Evolutionary conservation across 2,888 invertebrate species (phyloP).

Genomic region (Phaedon cochleariae): DNA sequence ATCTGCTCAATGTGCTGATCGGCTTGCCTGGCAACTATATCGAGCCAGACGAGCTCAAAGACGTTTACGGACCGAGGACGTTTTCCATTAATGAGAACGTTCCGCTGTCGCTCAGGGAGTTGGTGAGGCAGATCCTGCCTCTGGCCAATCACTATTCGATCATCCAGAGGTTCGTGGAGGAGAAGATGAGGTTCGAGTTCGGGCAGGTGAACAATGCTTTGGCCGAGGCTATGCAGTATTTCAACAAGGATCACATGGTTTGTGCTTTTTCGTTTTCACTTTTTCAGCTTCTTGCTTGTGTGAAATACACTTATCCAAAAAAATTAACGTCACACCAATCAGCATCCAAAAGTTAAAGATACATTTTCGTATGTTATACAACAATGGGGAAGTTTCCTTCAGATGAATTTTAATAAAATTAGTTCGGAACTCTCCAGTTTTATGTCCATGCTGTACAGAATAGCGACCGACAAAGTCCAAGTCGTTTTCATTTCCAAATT

Average conservation of each 20-base stretch:
- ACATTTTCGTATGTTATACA: too few species aligned
- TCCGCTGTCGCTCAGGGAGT: constrained; percentile 78
- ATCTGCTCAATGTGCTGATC: constrained; percentile 81
- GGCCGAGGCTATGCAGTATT: constrained; percentile 80
- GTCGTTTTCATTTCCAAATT: too few species aligned
- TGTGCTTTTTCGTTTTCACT: too few species aligned
- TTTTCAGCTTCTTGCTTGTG: background rate
- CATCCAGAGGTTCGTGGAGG: constrained; percentile 85
- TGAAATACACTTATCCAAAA: too few species aligned
- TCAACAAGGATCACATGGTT: constrained; percentile 85
- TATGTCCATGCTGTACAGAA: too few species aligned
- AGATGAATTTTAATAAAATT: too few species aligned
- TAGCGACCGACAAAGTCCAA: too few species aligned
- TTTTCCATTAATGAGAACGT: constrained; percentile 77
- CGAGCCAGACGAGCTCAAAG: constrained; percentile 58
- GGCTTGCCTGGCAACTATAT: constrained; percentile 54
- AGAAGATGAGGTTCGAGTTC: constrained; percentile 79
- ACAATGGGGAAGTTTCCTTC: too few species aligned
- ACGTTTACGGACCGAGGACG: constrained; percentile 67
- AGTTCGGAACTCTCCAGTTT: too few species aligned
- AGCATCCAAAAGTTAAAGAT: too few species aligned
- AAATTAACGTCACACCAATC: too few species aligned
- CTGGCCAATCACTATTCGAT: constrained; percentile 88
- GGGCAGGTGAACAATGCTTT: constrained; percentile 94
- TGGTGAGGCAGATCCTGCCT: constrained; percentile 84